Evolutionary conservation across 1,140 invertebrate species (phyloP).

Genomic region (Aphidius ervi): DNA sequence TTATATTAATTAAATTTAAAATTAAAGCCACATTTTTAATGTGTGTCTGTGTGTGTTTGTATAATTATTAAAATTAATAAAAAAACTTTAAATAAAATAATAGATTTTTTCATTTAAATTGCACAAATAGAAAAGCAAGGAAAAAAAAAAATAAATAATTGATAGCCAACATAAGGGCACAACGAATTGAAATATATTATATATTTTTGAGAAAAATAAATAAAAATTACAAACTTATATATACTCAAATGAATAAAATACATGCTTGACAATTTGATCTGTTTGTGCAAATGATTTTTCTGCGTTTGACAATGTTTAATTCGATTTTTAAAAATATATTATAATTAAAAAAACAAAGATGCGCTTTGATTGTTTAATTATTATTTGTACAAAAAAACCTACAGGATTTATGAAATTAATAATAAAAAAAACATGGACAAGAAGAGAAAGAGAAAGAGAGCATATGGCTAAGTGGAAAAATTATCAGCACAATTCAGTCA

Average conservation of each 20-base stretch:
- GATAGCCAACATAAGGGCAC: conserved; percentile 45
- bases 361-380: too few relatives aligned
- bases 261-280: conserved; percentile 37
- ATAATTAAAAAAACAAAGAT: too few relatives aligned
- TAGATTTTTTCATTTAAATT: too few relatives aligned
- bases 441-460: neutral
- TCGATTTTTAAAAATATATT: neutral
- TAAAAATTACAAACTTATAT: conserved; percentile 31
- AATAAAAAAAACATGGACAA: neutral
- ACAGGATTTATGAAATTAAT: neutral
- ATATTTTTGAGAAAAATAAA: conserved; percentile 49
- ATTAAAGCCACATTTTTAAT: too few relatives aligned
- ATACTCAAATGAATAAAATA: conserved; percentile 26
- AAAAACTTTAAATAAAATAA: too few relatives aligned
- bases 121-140: too few relatives aligned
- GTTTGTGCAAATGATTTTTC: conserved; percentile 37
- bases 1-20: too few relatives aligned
- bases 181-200: conserved; percentile 41
- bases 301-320: conserved; percentile 2
- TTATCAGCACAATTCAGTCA: conserved; percentile 32
- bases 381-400: too few relatives aligned
- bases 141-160: too few relatives aligned
- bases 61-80: too few relatives aligned
- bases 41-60: too few relatives aligned
- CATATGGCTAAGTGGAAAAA: conserved; percentile 23